These are phyloP conservation scores for Danionella dracula DNA, from an alignment of 2,797 vertebrate genomes.

Conservation along the genomic window DNA sequence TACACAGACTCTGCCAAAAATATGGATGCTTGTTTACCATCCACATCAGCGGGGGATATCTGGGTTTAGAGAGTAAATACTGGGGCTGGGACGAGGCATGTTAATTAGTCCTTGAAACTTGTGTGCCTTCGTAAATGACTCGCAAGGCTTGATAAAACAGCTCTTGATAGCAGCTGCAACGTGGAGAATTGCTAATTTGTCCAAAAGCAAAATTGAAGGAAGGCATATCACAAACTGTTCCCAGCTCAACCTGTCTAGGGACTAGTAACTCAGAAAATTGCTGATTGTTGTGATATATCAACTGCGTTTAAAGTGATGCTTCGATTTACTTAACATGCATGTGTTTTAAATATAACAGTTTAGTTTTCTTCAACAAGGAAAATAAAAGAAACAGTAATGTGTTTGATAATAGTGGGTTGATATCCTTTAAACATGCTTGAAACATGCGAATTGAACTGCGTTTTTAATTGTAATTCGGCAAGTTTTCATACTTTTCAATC, in stretches of 20 bases:
- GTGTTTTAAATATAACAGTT: too few relatives aligned
- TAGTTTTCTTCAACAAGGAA: too few relatives aligned
- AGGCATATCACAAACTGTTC: neutral
- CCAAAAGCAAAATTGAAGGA: neutral
- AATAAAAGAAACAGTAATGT: too few relatives aligned
- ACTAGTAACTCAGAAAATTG: neutral
- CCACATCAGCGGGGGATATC: slow-evolving; percentile 44
- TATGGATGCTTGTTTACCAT: slow-evolving; percentile 48
- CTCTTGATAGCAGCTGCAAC: slow-evolving; percentile 13
- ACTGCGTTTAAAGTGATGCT: neutral
- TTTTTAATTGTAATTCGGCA: too few relatives aligned
- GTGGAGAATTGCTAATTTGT: slow-evolving; percentile 28
- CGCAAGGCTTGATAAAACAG: slow-evolving; percentile 19
- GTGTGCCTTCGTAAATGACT: slow-evolving; percentile 34
- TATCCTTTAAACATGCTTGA: too few relatives aligned
- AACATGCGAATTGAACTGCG: too few relatives aligned
- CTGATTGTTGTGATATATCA: neutral
- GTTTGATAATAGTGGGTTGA: too few relatives aligned
- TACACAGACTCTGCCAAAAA: slow-evolving; percentile 47
- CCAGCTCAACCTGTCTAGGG: neutral
- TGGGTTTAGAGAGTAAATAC: slow-evolving; percentile 46
- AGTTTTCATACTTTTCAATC: too few relatives aligned
- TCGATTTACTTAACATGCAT: too few relatives aligned
- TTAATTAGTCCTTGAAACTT: slow-evolving; percentile 43
- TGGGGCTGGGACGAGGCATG: slow-evolving; percentile 36